A percentile compares a stretch with the other conserved stretches of the same genome.
Evolutionary conservation across 2,888 invertebrate genomes (phyloP).

Genomic region (Cordilura impudica): DNA sequence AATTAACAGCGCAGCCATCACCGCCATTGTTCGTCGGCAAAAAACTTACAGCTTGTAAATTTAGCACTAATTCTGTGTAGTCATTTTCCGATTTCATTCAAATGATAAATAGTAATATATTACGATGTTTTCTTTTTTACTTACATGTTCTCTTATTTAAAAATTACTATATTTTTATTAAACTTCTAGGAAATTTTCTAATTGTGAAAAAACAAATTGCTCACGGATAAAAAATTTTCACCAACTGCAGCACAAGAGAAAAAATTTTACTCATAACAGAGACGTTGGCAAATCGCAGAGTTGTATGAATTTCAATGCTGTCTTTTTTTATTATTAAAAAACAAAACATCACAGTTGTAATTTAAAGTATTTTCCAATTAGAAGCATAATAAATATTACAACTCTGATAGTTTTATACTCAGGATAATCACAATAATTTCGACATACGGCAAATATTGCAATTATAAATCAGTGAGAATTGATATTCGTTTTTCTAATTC

Average conservation of each 20-base stretch:
- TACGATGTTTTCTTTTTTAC: conserved; percentile 23
- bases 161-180: conserved; percentile 17
- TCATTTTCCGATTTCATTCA: not conserved
- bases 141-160: conserved; percentile 50
- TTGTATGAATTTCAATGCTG: not conserved
- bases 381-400: too few species aligned
- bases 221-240: conserved; percentile 52
- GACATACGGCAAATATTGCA: too few species aligned
- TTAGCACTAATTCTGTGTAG: not conserved
- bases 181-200: conserved; percentile 1
- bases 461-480: too few species aligned
- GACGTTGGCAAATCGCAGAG: conserved; percentile 20
- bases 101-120: not conserved
- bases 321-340: too few species aligned
- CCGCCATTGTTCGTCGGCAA: conserved; percentile 58
- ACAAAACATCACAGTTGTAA: too few species aligned
- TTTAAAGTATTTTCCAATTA: too few species aligned
- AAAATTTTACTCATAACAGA: conserved; percentile 33
- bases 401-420: too few species aligned
- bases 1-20: conserved; percentile 45
- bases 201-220: conserved; percentile 33
- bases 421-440: too few species aligned
- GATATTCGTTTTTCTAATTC: too few species aligned
- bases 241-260: conserved; percentile 44
- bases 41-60: conserved; percentile 38